Evolutionary conservation across 2,113 vertebrate species (phyloP).

Genomic region (Istiophorus platypterus): DNA sequence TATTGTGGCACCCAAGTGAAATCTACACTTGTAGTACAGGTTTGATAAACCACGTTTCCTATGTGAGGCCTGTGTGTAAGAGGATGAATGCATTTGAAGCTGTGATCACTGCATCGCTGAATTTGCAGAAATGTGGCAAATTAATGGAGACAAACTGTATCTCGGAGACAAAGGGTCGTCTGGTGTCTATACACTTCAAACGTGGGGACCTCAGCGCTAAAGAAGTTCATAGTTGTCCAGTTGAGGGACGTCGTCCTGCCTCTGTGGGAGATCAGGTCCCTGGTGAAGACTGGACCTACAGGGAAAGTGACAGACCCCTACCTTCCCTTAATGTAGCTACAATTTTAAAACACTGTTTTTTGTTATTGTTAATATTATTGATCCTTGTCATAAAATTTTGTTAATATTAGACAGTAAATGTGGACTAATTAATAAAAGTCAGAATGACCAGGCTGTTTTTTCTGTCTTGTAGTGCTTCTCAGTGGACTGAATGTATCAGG

Average conservation of each 20-base stretch:
- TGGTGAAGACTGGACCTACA: constrained; percentile 10
- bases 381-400: no score
- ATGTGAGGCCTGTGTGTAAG: no score
- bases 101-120: not conserved
- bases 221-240: not conserved
- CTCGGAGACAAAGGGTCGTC: not conserved
- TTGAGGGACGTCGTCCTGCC: not conserved
- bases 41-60: no score
- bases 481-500: constrained; percentile 66
- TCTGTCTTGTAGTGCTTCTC: constrained; percentile 43
- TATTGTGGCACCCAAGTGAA: no score
- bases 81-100: not conserved
- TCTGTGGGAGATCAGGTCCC: not conserved
- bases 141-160: not conserved
- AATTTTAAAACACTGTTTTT: no score
- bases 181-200: not conserved
- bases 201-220: not conserved
- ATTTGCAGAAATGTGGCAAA: not conserved
- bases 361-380: not conserved
- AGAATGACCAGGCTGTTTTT: not conserved
- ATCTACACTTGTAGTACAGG: no score
- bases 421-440: not conserved
- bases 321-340: no score
- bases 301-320: not conserved
- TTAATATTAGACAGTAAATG: no score